These are phyloP conservation scores for Protobothrops mucrosquamatus DNA, from an alignment of 2,113 vertebrate species.

Conservation along the genomic window DNA sequence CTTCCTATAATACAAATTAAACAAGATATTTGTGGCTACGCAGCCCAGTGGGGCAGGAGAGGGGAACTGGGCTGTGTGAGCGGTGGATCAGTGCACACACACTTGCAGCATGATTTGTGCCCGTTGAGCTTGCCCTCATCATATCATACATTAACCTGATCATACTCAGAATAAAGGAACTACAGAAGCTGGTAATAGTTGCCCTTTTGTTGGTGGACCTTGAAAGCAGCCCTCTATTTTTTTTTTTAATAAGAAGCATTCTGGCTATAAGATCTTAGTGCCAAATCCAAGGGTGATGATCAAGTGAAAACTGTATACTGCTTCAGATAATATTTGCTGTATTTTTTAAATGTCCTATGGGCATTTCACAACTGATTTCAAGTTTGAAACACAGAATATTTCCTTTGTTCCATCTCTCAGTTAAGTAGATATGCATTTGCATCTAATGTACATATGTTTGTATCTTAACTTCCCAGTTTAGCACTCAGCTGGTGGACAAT, in stretches of 20 bases:
- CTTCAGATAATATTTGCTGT: neutral
- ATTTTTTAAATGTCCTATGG: neutral
- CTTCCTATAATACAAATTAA: neutral
- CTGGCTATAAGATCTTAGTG: neutral
- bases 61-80: neutral
- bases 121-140: neutral
- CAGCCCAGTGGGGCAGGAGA: neutral
- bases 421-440: neutral
- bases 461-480: neutral
- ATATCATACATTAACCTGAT: neutral
- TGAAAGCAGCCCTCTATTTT: neutral
- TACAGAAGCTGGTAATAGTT: too few relatives aligned
- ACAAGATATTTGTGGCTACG: neutral
- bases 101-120: neutral
- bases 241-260: neutral
- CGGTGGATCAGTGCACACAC: rapidly evolving
- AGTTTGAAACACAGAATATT: too few relatives aligned
- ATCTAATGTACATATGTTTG: neutral
- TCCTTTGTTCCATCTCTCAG: neutral
- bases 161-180: neutral
- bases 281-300: neutral
- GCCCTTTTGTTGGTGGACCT: neutral
- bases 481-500: neutral
- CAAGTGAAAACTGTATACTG: neutral
- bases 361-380: neutral